phyloP scores from a whole-genome alignment of 2,113 vertebrate genomes.

The Chamaea fasciata region DNA sequence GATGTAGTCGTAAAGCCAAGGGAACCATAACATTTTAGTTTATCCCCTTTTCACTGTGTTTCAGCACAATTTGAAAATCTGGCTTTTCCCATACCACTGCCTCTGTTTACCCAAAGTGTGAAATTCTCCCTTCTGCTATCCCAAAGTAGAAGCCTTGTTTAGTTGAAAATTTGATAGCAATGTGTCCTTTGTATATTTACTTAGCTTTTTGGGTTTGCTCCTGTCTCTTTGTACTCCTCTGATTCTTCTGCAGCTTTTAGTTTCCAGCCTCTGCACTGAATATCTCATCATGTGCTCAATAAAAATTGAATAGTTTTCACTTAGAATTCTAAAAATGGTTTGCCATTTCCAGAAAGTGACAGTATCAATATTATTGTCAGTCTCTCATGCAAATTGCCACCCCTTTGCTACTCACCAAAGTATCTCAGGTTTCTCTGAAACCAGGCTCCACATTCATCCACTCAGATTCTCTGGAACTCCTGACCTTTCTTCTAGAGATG shows the following conservation, averaged over 20 bases:
- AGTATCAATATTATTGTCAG: not conserved
- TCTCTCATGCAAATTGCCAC: not conserved
- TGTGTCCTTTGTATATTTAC: not conserved
- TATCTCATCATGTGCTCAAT: not conserved
- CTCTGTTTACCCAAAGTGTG: not conserved
- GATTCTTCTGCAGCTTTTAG: not conserved
- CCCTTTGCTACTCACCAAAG: not conserved
- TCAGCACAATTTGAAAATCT: not conserved
- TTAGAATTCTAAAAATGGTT: conserved; percentile 38
- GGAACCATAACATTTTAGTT: not conserved
- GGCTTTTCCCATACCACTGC: not conserved
- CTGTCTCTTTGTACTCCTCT: not conserved
- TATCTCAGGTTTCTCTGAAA: not conserved
- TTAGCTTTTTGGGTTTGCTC: not conserved
- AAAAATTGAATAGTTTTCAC: conserved; percentile 23
- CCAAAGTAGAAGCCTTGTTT: not conserved
- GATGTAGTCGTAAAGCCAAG: not conserved
- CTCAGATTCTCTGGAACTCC: not conserved
- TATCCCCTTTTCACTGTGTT: not conserved
- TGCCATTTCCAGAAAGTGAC: conserved; percentile 7
- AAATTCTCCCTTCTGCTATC: not conserved
- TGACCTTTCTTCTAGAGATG: not conserved
- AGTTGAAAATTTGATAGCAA: not conserved
- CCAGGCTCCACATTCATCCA: not conserved
- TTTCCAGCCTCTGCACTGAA: not conserved